Evolutionary conservation across 2,797 vertebrate species (phyloP).

Genomic region (Myoxocephalus aenaeus): DNA sequence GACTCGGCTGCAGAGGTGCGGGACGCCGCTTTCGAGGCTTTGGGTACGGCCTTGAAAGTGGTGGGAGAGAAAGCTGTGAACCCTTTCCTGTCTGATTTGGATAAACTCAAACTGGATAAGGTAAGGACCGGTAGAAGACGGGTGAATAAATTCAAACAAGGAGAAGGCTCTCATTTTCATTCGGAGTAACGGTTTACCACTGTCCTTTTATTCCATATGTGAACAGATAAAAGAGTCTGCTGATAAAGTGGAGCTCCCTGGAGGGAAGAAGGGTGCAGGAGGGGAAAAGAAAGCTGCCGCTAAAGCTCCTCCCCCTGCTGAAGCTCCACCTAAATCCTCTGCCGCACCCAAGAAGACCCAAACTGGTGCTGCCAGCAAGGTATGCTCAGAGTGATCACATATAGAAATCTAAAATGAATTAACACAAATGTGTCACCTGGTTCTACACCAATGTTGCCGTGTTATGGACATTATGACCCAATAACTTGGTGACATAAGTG

Average conservation of each 20-base stretch:
- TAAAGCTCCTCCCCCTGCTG: constrained; percentile 81
- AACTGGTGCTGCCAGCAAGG: constrained; percentile 82
- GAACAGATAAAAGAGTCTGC: constrained; percentile 96
- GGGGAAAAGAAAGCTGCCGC: constrained; percentile 85
- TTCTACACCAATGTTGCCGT: too few species aligned
- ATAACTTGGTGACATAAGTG: background rate
- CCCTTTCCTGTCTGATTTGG: constrained; percentile 92
- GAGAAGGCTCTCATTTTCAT: background rate
- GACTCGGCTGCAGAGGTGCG: constrained; percentile 97
- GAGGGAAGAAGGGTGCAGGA: constrained; percentile 84
- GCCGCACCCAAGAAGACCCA: constrained; percentile 87
- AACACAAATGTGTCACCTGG: constrained; percentile 79
- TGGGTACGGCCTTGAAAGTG: constrained; percentile 96
- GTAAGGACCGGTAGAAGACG: constrained; percentile 72
- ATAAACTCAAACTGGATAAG: constrained; percentile 97
- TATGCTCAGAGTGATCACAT: constrained; percentile 45
- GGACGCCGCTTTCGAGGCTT: constrained; percentile 96
- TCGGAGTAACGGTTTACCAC: constrained; percentile 79
- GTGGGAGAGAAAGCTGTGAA: constrained; percentile 97
- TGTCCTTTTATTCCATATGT: background rate
- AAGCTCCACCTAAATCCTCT: constrained; percentile 78
- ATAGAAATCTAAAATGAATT: background rate
- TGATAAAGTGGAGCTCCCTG: constrained; percentile 92
- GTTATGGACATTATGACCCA: background rate
- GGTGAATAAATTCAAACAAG: background rate